A percentile compares a stretch with the other conserved stretches of the same genome.
Conservation (phyloP, 2,888 invertebrate species). For the Venustoraphidia nigricollis region DNA sequence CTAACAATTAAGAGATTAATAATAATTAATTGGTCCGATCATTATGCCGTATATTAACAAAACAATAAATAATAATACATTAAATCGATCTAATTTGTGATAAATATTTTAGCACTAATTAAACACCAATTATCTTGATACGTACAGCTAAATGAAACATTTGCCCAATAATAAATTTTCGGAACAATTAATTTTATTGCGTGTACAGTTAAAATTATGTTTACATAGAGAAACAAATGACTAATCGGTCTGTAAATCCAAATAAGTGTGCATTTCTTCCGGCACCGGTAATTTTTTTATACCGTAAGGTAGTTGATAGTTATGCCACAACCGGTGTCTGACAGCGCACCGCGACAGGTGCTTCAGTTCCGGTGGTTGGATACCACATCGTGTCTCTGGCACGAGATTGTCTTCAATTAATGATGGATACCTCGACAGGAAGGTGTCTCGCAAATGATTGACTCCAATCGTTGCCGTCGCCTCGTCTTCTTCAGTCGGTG, state of each 20-base stretch:
- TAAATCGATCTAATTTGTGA: too few relatives aligned
- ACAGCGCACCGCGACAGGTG: constrained; percentile 61
- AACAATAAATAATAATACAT: too few relatives aligned
- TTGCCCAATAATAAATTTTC: too few relatives aligned
- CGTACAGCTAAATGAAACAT: too few relatives aligned
- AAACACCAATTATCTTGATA: too few relatives aligned
- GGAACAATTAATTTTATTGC: too few relatives aligned
- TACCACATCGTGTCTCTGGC: constrained; percentile 42
- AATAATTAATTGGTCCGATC: too few relatives aligned
- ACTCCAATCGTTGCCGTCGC: not conserved
- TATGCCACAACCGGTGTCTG: constrained; percentile 45
- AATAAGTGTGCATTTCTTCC: constrained; percentile 45
- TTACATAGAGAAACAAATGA: constrained; percentile 1
- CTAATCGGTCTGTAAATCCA: constrained; percentile 59
- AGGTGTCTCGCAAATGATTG: constrained; percentile 7
- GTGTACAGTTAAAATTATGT: too few relatives aligned
- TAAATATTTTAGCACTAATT: too few relatives aligned
- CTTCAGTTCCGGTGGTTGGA: constrained; percentile 51
- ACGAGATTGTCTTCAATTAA: constrained; percentile 41
- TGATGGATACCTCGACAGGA: constrained; percentile 26
- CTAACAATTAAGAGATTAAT: too few relatives aligned
- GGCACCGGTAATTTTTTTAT: constrained; percentile 55
- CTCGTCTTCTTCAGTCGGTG: constrained; percentile 17
- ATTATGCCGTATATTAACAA: too few relatives aligned
- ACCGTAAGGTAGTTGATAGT: constrained; percentile 60